Evolutionary conservation across 2,888 invertebrate genomes (phyloP).

Genomic region (Metellina segmentata): DNA sequence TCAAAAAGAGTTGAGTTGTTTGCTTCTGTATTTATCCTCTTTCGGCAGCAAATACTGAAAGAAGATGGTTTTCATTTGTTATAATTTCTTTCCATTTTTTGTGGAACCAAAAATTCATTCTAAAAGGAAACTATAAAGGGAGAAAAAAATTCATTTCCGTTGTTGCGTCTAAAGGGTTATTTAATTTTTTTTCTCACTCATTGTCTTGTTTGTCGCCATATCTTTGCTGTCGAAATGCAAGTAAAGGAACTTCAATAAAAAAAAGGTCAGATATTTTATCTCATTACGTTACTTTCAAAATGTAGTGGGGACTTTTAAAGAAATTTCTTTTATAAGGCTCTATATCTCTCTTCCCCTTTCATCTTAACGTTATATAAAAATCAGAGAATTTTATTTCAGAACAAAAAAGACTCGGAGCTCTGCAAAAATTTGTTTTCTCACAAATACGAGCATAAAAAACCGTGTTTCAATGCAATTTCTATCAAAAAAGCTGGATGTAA

Average conservation of each 20-base stretch:
- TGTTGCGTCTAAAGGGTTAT: background rate
- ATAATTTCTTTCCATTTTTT: slow-evolving; percentile 31
- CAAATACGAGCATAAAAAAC: too few species aligned
- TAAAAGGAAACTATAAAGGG: slow-evolving; percentile 11
- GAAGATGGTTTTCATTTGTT: slow-evolving; percentile 34
- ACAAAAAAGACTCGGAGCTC: background rate
- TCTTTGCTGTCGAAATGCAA: background rate
- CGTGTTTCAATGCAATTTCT: too few species aligned
- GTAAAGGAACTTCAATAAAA: background rate
- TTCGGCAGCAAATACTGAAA: slow-evolving; percentile 31
- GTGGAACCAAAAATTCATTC: background rate
- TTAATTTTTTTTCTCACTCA: background rate
- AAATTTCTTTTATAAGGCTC: background rate
- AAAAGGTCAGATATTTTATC: slow-evolving; percentile 49
- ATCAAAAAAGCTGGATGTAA: background rate
- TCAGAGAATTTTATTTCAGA: background rate
- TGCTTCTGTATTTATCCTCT: slow-evolving; percentile 25
- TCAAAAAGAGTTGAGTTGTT: slow-evolving; percentile 35
- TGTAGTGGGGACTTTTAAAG: background rate
- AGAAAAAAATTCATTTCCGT: slow-evolving; percentile 40
- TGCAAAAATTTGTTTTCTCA: too few species aligned
- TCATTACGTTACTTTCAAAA: slow-evolving; percentile 38
- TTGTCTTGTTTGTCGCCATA: background rate
- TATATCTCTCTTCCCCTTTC: background rate
- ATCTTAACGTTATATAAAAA: background rate